Evolutionary conservation across 2,797 vertebrate species (phyloP), one percentile per base, ranked within the genome.

Genomic region (Syncerus caffer): DNA sequence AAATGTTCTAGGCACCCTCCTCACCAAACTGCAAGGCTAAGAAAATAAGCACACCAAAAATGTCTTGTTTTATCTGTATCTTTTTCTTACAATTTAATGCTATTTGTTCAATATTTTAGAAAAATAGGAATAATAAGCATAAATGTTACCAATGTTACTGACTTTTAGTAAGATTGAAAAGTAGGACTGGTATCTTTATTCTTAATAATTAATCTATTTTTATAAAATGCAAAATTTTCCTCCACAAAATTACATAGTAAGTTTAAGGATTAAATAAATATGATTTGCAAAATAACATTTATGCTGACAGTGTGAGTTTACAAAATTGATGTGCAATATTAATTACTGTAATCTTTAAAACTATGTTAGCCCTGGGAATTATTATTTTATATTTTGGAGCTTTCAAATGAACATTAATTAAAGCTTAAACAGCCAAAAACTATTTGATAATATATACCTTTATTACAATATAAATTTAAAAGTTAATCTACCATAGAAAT

Each of bases 1-100:
- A 99, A 99, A 99, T 99, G 98, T 99, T 99, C 97, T 97, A 97
- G 96, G 96, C 89, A 92, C 98, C 98, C 98, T 98, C 98, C 98
- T 98, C 98, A 97, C 97, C 97, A 98, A 99, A 98, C 98, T 98
- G 96, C 97, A 99, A 99, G 98, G 98, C 98, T 98, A 98, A 98
- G 97, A 98, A 99, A 98, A 99, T 98, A 98, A 98, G 97, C 97
- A 98, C 1, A 57, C 92, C 95, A 95, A 98, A 98, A 98, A 98
- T 89, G 97, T 98, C 97, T 98, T 97, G 93, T 96, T 97, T 82
- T 89, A 93, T 92, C 47, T 93, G 71, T 34, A 42, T 13, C 50
- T 90, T 92, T 96, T 93, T 16, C 89, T 97, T 89, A 97, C 90
- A 92, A 94, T 96, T 85, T 90, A 53, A 1, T 51, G 93, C 89